These are phyloP conservation scores for Panzeria rudis DNA, from an alignment of 2,888 invertebrate genomes.

Conservation along the genomic window DNA sequence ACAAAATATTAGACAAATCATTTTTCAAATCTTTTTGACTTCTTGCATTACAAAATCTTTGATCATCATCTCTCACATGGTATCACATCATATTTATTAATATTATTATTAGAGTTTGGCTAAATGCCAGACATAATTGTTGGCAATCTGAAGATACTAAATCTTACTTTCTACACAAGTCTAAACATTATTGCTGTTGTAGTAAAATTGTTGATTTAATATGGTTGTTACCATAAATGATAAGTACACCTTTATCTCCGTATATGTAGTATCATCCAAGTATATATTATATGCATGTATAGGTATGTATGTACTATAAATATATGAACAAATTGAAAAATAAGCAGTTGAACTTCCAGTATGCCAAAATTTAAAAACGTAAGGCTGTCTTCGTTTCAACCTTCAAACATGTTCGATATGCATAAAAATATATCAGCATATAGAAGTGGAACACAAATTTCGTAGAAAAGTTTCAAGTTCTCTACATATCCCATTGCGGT, in stretches of 20 bases:
- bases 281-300: not conserved
- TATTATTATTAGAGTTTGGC: constrained; percentile 67
- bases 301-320: not conserved
- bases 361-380: no score
- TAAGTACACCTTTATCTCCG: constrained; percentile 39
- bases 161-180: constrained; percentile 27
- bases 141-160: constrained; percentile 39
- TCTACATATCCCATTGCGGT: no score
- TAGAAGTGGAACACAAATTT: no score
- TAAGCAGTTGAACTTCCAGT: not conserved
- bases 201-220: not conserved
- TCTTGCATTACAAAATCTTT: constrained; percentile 33
- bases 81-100: constrained; percentile 67
- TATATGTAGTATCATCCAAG: not conserved
- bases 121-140: constrained; percentile 66
- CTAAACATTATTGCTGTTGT: not conserved
- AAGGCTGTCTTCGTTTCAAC: no score
- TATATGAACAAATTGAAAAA: constrained; percentile 30
- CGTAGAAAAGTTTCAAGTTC: no score
- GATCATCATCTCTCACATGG: constrained; percentile 43
- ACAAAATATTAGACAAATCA: constrained; percentile 25
- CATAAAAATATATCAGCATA: no score
- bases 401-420: no score
- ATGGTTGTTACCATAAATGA: constrained; percentile 37
- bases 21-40: constrained; percentile 39